These are phyloP conservation scores for Tipula vernalis DNA, from an alignment of 2,888 invertebrate species.

Conservation along the genomic window DNA sequence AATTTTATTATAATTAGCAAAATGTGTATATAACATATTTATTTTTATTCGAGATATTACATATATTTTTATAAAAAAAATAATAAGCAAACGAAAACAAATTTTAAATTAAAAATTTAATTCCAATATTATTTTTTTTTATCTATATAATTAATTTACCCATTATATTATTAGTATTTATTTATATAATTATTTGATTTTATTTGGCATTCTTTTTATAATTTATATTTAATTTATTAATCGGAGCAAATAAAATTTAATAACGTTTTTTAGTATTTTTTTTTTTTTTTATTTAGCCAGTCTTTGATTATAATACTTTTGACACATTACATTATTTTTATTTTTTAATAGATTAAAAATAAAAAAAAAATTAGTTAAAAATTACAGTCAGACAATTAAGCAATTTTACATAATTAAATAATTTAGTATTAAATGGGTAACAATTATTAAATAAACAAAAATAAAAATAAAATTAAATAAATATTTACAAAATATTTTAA, in stretches of 20 bases:
- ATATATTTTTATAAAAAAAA: background rate
- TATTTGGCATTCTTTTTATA: background rate
- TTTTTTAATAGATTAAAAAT: background rate
- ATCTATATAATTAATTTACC: slow-evolving; percentile 1
- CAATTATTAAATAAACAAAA: background rate
- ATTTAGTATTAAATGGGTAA: background rate
- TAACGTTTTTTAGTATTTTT: background rate
- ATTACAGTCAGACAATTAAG: background rate
- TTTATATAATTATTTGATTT: background rate
- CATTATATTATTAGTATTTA: background rate
- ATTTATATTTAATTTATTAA: background rate
- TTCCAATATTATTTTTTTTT: background rate
- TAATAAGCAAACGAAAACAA: background rate
- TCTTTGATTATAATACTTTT: background rate
- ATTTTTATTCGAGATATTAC: background rate
- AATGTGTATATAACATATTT: background rate
- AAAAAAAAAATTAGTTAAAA: background rate
- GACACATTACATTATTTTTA: background rate
- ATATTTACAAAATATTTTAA: background rate
- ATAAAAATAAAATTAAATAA: background rate
- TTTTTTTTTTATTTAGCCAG: background rate
- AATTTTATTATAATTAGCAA: background rate
- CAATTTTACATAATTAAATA: background rate
- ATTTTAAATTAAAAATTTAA: background rate
- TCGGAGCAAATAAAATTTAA: background rate